Evolutionary conservation across 2,113 vertebrate genomes (phyloP).

Genomic region (Aegotheles bennettii): DNA sequence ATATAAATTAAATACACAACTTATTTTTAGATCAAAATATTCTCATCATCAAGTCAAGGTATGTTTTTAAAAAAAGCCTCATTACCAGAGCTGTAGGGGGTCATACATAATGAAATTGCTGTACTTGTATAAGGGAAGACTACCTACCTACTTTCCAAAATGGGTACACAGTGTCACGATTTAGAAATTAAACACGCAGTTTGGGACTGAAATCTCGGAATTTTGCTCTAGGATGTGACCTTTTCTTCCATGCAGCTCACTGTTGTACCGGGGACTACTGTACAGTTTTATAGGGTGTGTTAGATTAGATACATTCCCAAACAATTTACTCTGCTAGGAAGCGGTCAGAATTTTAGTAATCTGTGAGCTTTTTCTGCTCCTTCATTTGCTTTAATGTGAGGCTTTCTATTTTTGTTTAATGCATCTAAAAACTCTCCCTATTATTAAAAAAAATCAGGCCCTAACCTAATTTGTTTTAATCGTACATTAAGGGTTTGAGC

Average conservation of each 20-base stretch:
- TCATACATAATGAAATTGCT: not conserved
- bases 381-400: not conserved
- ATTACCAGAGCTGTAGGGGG: not conserved
- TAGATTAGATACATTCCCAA: slow-evolving; percentile 29
- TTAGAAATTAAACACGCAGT: not conserved
- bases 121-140: not conserved
- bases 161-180: not conserved
- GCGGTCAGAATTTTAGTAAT: not conserved
- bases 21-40: slow-evolving; percentile 57
- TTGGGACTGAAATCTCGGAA: not conserved
- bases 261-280: not conserved
- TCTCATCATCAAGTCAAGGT: slow-evolving; percentile 43
- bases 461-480: not conserved
- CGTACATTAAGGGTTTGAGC: not conserved
- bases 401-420: not conserved
- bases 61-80: slow-evolving; percentile 38
- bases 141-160: not conserved
- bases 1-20: slow-evolving; percentile 20
- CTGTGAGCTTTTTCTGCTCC: not conserved
- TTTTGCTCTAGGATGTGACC: not conserved
- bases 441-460: not conserved
- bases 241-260: not conserved
- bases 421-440: not conserved
- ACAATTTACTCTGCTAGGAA: not conserved
- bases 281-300: slow-evolving; percentile 18